Percentiles rank a stretch among this genome's conserved stretches.
phyloP scores from a whole-genome alignment of 2,888 invertebrate species.

The Alitta virens region DNA sequence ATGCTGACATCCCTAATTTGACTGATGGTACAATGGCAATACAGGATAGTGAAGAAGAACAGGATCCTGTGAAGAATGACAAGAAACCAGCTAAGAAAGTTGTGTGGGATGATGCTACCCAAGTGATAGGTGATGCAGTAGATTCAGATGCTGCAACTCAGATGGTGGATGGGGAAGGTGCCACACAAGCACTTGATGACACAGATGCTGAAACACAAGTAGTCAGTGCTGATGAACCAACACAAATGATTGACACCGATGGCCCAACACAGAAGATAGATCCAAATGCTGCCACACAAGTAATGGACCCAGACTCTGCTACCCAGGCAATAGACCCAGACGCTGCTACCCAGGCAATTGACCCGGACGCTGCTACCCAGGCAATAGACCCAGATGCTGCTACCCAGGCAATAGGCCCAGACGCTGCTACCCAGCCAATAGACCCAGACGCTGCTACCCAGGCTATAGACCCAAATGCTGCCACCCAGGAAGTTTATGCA shows the following conservation, averaged over 20 bases:
- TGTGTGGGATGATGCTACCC: background rate
- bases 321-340: too few species aligned
- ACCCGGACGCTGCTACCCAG: background rate
- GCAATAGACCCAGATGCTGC: background rate
- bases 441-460: background rate
- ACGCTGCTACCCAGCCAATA: background rate
- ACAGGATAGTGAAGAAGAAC: background rate
- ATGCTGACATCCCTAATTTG: background rate
- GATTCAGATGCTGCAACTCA: conserved; percentile 7
- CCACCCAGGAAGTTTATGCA: too few species aligned
- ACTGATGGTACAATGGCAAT: background rate
- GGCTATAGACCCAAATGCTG: background rate
- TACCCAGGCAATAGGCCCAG: background rate
- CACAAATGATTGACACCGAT: conserved; percentile 3
- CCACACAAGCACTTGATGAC: background rate
- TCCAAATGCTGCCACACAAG: background rate
- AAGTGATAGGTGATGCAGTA: background rate
- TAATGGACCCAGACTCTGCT: background rate
- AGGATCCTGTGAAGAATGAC: too few species aligned
- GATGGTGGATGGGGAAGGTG: background rate
- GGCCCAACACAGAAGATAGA: conserved; percentile 3
- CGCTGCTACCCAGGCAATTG: background rate
- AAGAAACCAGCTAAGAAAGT: too few species aligned
- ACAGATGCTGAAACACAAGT: background rate
- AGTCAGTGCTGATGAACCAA: background rate